These are phyloP conservation scores for Tachyglossus aculeatus DNA, from an alignment of 2,797 vertebrate genomes.

Conservation along the genomic window DNA sequence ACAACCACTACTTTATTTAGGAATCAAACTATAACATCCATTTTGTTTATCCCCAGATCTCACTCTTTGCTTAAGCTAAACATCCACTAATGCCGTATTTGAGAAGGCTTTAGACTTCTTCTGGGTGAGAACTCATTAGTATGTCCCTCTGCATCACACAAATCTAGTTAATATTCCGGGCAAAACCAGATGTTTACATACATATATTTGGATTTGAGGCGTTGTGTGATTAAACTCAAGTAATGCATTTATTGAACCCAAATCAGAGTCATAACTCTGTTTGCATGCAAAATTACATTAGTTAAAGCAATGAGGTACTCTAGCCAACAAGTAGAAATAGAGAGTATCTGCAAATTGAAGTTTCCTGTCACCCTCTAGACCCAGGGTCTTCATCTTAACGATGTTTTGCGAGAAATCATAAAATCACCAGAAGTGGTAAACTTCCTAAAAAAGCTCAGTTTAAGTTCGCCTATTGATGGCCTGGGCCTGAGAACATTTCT, in stretches of 20 bases:
- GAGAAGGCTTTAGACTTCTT: not conserved
- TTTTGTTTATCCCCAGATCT: not conserved
- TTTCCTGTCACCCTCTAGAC: not conserved
- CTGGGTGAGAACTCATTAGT: not conserved
- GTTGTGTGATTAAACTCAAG: not conserved
- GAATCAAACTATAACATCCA: not conserved
- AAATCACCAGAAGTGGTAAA: too few species aligned
- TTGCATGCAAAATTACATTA: not conserved
- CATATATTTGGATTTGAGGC: not conserved
- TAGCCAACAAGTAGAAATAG: not conserved
- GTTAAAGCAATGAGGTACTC: not conserved
- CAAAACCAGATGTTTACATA: slow-evolving; percentile 2
- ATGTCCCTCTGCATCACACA: not conserved
- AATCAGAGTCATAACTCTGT: slow-evolving; percentile 11
- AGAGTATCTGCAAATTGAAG: not conserved
- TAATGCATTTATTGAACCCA: not conserved
- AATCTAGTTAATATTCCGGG: not conserved
- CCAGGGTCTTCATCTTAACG: too few species aligned
- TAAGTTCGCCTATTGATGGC: too few species aligned
- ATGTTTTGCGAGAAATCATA: too few species aligned
- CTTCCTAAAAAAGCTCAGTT: too few species aligned
- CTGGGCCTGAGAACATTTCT: too few species aligned
- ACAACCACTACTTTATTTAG: not conserved
- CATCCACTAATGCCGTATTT: not conserved
- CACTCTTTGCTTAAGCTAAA: not conserved